A percentile compares a stretch with the other conserved stretches of the same genome.
Conservation (phyloP, 2,113 vertebrate species). For the Periophthalmodon schlosseri region DNA sequence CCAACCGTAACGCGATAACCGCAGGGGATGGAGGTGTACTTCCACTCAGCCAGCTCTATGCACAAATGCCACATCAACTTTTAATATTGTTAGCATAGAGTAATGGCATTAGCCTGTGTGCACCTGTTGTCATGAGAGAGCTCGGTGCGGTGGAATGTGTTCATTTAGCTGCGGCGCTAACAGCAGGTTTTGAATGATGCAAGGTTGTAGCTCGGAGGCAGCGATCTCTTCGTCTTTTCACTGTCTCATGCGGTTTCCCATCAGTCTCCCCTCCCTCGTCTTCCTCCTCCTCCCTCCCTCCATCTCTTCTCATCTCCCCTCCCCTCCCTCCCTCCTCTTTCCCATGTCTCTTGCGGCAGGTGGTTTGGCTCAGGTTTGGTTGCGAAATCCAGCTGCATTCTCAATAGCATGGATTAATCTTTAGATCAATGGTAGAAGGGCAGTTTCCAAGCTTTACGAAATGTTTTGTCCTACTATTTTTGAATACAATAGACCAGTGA, state of each 20-base stretch:
- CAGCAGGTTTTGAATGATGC: constrained; percentile 55
- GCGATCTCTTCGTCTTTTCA: constrained; percentile 12
- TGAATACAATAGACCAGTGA: too few species aligned
- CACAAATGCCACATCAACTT: neutral
- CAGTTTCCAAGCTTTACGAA: too few species aligned
- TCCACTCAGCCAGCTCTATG: neutral
- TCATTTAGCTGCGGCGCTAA: constrained; percentile 52
- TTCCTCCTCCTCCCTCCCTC: neutral
- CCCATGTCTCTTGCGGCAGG: constrained; percentile 22
- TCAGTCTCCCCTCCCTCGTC: constrained; percentile 10
- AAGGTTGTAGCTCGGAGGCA: constrained; percentile 30
- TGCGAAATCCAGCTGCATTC: neutral
- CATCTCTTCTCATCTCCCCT: neutral
- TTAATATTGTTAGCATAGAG: constrained; percentile 12
- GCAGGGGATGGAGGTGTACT: constrained; percentile 9
- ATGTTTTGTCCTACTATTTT: too few species aligned
- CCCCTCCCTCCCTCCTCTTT: neutral
- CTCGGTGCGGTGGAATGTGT: constrained; percentile 33
- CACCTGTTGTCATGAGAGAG: constrained; percentile 37
- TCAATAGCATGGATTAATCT: too few species aligned
- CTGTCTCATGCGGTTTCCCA: constrained; percentile 21
- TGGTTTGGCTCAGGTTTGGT: constrained; percentile 10
- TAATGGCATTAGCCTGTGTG: constrained; percentile 6
- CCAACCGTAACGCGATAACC: constrained; percentile 9
- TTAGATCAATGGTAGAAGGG: too few species aligned